Evolutionary conservation across 2,113 vertebrate genomes (phyloP), one percentile per base, ranked within the genome.

Genomic region (Ariopsis seemanni): DNA sequence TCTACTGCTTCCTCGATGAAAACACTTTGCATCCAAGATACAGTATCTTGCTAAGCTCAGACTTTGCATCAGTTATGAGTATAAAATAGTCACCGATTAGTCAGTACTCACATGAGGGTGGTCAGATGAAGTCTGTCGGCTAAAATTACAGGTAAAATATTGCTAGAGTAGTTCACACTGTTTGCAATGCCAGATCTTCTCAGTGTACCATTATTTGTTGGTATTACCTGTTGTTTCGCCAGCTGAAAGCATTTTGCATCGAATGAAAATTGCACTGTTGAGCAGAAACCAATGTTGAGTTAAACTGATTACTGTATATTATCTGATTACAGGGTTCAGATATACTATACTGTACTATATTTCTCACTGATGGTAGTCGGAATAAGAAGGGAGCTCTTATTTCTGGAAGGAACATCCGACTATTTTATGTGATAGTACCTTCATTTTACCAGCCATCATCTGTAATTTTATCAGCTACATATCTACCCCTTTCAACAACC

Each of bases 401-500:
- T 72, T 18, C 30, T 72, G 5, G 48, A 50, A 77, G 22, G 18
- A 22, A 25, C 10, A 52, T 14, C 14, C 50, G 12, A 14, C 22
- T n/a, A 25, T 25, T 52, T 78, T 10, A 75, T 30, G 7, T 17
- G 7, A n/a, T 25, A 48, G 55, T 85, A 20, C 18, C 15, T 65
- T 65, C 15, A 30, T 53, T 17, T 1, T 22, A 9, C n/a, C 55
- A n/a, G 14, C 58, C 25, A 27, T 67, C 27, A 42, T 77, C 34
- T 84, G 55, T 15, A 48, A 71, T 74, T 42, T 1, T 48, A 74
- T 85, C 42, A 85, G 50, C 78, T 60, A 72, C 83, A 85, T 53
- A 74, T 85, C 60, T 82, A 53, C 30, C 65, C 14, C 57, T n/a
- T 83, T 87, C 85, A 74, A 72, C 83, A 85, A 72, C 63, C 87